phyloP scores from a whole-genome alignment of 92 coral and sea anemone species.

The Phenganax subtilis region DNA sequence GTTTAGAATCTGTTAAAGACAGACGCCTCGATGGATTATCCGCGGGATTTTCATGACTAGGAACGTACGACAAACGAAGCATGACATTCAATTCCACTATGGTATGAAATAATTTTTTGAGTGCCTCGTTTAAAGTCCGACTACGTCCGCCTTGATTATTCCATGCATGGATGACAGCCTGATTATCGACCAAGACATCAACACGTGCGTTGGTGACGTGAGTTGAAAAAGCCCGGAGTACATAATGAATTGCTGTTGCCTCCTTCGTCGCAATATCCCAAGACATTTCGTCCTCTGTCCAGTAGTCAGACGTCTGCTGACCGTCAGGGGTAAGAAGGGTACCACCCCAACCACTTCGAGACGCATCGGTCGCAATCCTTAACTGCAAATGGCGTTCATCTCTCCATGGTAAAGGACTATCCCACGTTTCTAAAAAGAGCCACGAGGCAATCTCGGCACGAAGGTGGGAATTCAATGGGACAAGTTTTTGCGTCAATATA shows the following conservation, averaged over 20 bases:
- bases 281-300: constrained; percentile 37
- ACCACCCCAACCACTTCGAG: constrained; percentile 30
- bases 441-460: constrained; percentile 47
- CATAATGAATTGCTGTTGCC: constrained; percentile 36
- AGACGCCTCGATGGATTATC: constrained; percentile 44
- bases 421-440: constrained; percentile 46
- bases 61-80: constrained; percentile 27
- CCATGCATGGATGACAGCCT: constrained; percentile 24
- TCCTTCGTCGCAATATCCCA: constrained; percentile 49
- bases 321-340: background rate
- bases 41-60: constrained; percentile 46
- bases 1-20: constrained; percentile 28
- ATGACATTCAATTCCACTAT: constrained; percentile 26
- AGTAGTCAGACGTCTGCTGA: constrained; percentile 41
- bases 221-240: constrained; percentile 6
- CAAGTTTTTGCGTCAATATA: constrained; percentile 11
- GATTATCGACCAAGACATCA: constrained; percentile 37
- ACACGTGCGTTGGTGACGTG: constrained; percentile 35
- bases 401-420: constrained; percentile 42
- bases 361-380: constrained; percentile 43
- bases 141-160: constrained; percentile 28
- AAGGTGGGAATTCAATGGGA: constrained; percentile 21
- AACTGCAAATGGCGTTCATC: constrained; percentile 34
- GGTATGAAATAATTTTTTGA: constrained; percentile 30
- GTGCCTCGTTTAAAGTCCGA: constrained; percentile 2